These are phyloP conservation scores for Lithobates pipiens DNA, from an alignment of 2,797 vertebrate genomes.

Conservation along the genomic window DNA sequence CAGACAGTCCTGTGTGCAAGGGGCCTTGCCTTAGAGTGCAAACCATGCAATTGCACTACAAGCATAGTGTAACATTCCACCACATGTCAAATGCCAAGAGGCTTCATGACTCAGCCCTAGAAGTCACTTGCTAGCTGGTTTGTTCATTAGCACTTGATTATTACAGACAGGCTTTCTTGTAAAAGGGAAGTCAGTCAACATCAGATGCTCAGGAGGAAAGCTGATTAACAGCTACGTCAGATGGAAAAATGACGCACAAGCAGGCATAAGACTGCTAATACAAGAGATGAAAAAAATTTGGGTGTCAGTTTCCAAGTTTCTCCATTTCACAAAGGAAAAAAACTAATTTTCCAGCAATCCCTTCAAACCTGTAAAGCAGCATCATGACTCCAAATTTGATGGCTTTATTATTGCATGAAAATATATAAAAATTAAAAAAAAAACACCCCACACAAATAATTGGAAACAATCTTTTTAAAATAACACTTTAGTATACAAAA, in stretches of 20 bases:
- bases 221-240: constrained; percentile 44
- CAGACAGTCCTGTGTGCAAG: too few relatives aligned
- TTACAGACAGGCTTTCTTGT: constrained; percentile 26
- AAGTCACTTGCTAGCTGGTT: constrained; percentile 17
- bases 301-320: background rate
- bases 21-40: too few relatives aligned
- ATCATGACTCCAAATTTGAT: too few relatives aligned
- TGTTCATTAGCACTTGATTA: constrained; percentile 25
- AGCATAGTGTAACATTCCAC: background rate
- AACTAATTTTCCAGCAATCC: too few relatives aligned
- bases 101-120: constrained; percentile 4
- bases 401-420: too few relatives aligned
- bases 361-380: too few relatives aligned
- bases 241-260: constrained; percentile 38
- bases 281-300: background rate
- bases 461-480: too few relatives aligned
- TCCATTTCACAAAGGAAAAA: too few relatives aligned
- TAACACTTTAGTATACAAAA: too few relatives aligned
- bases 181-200: constrained; percentile 18
- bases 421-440: too few relatives aligned
- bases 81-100: background rate
- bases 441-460: too few relatives aligned
- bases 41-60: background rate
- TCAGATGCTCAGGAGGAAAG: constrained; percentile 39
- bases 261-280: constrained; percentile 6